Conservation (phyloP, 1,140 invertebrate species). For the Neodiprion pinetum region DNA sequence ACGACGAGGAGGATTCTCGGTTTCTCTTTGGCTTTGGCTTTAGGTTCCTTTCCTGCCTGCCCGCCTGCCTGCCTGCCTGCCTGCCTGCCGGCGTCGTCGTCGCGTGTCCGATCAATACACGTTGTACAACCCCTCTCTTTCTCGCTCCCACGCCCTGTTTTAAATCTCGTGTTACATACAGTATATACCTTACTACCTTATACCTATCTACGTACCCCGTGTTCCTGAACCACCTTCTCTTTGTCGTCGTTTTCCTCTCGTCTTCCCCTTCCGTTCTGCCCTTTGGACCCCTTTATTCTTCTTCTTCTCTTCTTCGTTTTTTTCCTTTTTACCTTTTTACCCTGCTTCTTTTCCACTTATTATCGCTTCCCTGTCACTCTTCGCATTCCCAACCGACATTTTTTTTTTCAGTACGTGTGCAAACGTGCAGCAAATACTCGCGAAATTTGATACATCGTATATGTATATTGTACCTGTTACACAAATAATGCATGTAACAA, state of each 20-base stretch:
- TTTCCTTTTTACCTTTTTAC: slow-evolving; percentile 10
- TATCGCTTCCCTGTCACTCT: neutral
- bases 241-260: slow-evolving; percentile 22
- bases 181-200: too few species aligned
- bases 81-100: neutral
- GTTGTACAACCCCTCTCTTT: slow-evolving; percentile 28
- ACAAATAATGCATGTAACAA: too few species aligned
- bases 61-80: neutral
- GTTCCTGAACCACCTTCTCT: slow-evolving; percentile 14
- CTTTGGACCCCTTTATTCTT: slow-evolving; percentile 11
- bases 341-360: slow-evolving; percentile 12
- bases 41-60: neutral
- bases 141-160: slow-evolving; percentile 19
- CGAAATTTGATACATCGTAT: too few species aligned
- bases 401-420: neutral
- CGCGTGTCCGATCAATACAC: slow-evolving; percentile 36
- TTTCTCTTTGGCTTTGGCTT: neutral
- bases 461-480: too few species aligned
- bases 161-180: neutral
- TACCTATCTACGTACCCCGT: too few species aligned
- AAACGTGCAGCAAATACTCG: neutral
- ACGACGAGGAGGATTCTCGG: too few species aligned
- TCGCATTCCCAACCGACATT: neutral
- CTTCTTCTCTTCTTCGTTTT: neutral
- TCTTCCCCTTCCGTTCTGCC: slow-evolving; percentile 14